Evolutionary conservation across 2,888 invertebrate species (phyloP).

Genomic region (Isoperla grammatica): DNA sequence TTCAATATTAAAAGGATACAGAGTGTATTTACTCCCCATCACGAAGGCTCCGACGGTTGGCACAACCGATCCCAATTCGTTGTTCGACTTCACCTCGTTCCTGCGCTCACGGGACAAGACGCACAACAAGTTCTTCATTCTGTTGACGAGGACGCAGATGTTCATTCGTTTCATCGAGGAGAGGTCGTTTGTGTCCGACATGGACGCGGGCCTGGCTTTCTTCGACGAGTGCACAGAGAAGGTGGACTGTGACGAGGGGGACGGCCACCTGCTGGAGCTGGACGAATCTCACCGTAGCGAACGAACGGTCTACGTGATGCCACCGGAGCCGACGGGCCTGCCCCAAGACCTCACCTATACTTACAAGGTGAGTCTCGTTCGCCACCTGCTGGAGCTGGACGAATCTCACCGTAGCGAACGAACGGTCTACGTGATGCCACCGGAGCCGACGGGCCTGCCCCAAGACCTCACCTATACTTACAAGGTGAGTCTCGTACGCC

Average conservation of each 20-base stretch:
- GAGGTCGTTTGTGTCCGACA: constrained; percentile 96
- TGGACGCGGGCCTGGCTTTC: constrained; percentile 90
- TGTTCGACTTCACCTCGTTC: constrained; percentile 73
- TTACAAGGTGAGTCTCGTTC: constrained; percentile 34
- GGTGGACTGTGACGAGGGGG: constrained; percentile 48
- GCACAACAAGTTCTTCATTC: constrained; percentile 78
- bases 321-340: constrained; percentile 67
- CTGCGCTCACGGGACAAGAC: constrained; percentile 82
- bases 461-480: constrained; percentile 39
- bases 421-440: constrained; percentile 92
- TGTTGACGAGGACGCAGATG: constrained; percentile 92
- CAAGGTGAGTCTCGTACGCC: constrained; percentile 41
- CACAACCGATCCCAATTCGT: constrained; percentile 89
- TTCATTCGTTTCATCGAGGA: constrained; percentile 98
- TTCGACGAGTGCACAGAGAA: constrained; percentile 97
- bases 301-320: constrained; percentile 89
- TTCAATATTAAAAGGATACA: constrained; percentile 83
- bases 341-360: constrained; percentile 40
- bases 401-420: constrained; percentile 75
- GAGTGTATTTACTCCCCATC: constrained; percentile 82
- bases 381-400: constrained; percentile 75
- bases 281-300: constrained; percentile 78
- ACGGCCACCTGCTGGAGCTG: constrained; percentile 68
- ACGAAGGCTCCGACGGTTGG: constrained; percentile 89
- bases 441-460: constrained; percentile 59